Conservation (phyloP, 2,797 vertebrate genomes). For the Psittacula echo region DNA sequence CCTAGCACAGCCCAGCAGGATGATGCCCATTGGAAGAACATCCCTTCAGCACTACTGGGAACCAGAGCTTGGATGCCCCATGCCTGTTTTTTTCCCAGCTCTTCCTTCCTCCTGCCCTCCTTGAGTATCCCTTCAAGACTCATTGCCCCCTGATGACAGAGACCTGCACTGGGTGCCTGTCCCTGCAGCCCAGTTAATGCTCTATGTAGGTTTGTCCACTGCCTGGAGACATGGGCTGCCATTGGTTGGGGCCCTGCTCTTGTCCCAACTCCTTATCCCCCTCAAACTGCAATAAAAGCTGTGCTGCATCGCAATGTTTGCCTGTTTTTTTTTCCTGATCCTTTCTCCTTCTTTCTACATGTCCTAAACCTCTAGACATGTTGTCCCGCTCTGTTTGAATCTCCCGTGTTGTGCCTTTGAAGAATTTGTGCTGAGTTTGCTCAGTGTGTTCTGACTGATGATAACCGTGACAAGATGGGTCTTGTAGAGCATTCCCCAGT, state of each 20-base stretch:
- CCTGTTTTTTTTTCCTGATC: too few species aligned
- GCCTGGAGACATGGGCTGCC: too few species aligned
- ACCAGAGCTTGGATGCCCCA: not conserved
- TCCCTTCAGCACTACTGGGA: accelerated
- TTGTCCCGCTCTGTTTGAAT: not conserved
- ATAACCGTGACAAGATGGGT: accelerated
- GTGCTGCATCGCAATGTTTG: not conserved
- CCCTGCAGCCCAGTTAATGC: too few species aligned
- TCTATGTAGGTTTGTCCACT: too few species aligned
- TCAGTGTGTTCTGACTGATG: accelerated
- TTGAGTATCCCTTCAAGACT: too few species aligned
- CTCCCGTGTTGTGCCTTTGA: not conserved
- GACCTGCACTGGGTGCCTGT: too few species aligned
- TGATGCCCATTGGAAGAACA: not conserved
- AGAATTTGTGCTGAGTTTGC: not conserved
- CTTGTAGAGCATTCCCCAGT: not conserved
- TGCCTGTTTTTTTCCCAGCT: not conserved
- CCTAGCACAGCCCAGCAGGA: not conserved
- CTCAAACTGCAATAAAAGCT: too few species aligned
- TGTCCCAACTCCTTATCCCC: too few species aligned
- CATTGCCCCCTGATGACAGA: too few species aligned
- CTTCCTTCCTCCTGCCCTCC: too few species aligned
- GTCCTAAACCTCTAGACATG: not conserved
- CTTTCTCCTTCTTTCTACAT: not conserved
- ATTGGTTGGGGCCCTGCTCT: not conserved